phyloP scores from a whole-genome alignment of 2,888 invertebrate species.

The Phyllotreta cruciferae region DNA sequence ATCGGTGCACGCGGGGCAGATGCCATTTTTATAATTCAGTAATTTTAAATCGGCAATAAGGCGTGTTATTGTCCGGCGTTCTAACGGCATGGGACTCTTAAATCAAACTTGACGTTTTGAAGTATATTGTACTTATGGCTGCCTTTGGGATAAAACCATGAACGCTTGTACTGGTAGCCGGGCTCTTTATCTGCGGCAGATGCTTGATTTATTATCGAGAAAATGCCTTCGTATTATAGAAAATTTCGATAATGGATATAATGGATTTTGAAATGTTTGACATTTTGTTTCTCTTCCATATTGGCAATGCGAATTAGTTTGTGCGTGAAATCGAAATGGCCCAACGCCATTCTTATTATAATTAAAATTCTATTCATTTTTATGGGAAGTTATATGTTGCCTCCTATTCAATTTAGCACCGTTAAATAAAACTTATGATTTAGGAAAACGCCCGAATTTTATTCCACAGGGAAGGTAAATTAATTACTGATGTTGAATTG shows the following conservation, averaged over 20 bases:
- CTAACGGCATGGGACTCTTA: slow-evolving; percentile 43
- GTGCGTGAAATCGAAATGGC: slow-evolving; percentile 25
- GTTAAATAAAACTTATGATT: too few species aligned
- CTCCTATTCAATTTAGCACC: neutral
- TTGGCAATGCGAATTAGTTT: slow-evolving; percentile 22
- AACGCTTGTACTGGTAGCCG: slow-evolving; percentile 42
- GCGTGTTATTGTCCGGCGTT: slow-evolving; percentile 49
- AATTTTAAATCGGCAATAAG: slow-evolving; percentile 51
- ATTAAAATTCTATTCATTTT: slow-evolving; percentile 22
- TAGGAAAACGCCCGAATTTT: too few species aligned
- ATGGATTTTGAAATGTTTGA: slow-evolving; percentile 26
- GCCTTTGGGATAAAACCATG: slow-evolving; percentile 51
- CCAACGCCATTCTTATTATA: slow-evolving; percentile 14
- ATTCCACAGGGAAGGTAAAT: too few species aligned
- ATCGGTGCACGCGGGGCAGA: slow-evolving; percentile 51
- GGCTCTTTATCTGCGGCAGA: slow-evolving; percentile 48
- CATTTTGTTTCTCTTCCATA: slow-evolving; percentile 28
- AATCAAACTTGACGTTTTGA: slow-evolving; percentile 56
- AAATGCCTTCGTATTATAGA: slow-evolving; percentile 27
- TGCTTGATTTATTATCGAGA: slow-evolving; percentile 45
- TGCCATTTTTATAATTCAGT: slow-evolving; percentile 52
- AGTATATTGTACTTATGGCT: slow-evolving; percentile 45
- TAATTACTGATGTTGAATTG: too few species aligned
- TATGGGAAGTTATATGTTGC: slow-evolving; percentile 15
- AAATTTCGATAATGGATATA: slow-evolving; percentile 16